phyloP scores from a whole-genome alignment of 2,888 invertebrate genomes.

The Cyclophora albipunctata region DNA sequence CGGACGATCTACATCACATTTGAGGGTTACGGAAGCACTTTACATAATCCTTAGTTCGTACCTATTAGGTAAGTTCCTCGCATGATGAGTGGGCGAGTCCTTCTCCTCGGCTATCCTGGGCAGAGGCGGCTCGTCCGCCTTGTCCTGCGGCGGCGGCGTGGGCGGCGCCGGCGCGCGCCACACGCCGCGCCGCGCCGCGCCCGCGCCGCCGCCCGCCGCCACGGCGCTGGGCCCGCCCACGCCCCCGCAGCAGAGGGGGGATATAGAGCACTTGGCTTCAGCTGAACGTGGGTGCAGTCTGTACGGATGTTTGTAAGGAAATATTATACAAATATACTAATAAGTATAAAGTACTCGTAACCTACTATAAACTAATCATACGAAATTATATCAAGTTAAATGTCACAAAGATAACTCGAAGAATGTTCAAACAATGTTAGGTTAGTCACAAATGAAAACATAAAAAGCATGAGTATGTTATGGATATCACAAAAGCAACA shows the following conservation, averaged over 20 bases:
- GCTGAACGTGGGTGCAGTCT: slow-evolving; percentile 92
- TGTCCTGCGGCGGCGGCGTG: slow-evolving; percentile 51
- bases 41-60: slow-evolving; percentile 7
- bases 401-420: background rate
- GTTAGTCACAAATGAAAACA: background rate
- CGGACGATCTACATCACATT: too few relatives aligned
- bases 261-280: slow-evolving; percentile 88
- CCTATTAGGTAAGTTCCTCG: slow-evolving; percentile 46
- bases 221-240: slow-evolving; percentile 41
- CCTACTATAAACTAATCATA: too few relatives aligned
- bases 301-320: background rate
- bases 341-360: too few relatives aligned
- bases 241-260: slow-evolving; percentile 83
- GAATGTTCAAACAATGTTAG: background rate
- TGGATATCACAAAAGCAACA: too few relatives aligned
- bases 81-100: slow-evolving; percentile 82
- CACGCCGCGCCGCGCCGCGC: slow-evolving; percentile 43
- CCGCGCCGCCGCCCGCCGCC: slow-evolving; percentile 41
- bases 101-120: slow-evolving; percentile 93
- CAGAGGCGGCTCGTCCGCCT: slow-evolving; percentile 69
- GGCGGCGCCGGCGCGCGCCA: slow-evolving; percentile 43
- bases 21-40: too few relatives aligned
- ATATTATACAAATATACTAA: background rate
- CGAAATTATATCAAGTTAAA: too few relatives aligned
- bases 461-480: too few relatives aligned